A percentile compares a stretch with the other conserved stretches of the same genome.
Conservation (phyloP, 2,113 vertebrate genomes). For the Hyperoodon ampullatus region DNA sequence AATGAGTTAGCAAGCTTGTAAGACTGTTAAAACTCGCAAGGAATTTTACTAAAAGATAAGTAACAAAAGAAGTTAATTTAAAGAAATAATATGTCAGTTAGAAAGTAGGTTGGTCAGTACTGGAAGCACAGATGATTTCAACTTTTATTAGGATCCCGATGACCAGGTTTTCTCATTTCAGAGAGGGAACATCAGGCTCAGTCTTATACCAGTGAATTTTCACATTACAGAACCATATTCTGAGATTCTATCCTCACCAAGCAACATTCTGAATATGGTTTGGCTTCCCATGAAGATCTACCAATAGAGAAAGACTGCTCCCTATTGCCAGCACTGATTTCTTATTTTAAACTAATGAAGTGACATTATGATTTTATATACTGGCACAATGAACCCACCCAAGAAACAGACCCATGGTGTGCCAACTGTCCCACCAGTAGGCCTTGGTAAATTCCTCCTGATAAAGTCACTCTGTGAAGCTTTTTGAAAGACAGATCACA, state of each 20-base stretch:
- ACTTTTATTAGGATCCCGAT: neutral
- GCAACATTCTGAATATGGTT: neutral
- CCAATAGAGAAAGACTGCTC: neutral
- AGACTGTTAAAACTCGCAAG: neutral
- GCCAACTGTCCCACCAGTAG: neutral
- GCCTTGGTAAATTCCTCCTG: neutral
- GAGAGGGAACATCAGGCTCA: neutral
- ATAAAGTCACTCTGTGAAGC: neutral
- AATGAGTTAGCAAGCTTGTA: neutral
- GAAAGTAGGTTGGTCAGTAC: neutral
- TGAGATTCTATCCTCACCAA: neutral
- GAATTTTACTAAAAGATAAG: slow-evolving; percentile 4
- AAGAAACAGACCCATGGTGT: neutral
- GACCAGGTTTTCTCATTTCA: neutral
- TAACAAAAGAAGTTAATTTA: neutral
- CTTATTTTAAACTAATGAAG: slow-evolving; percentile 35
- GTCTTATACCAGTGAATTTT: neutral
- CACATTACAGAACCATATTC: neutral
- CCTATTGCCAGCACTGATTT: neutral
- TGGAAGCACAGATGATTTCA: neutral
- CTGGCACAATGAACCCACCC: neutral
- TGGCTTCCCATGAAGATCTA: neutral
- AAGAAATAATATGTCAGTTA: neutral
- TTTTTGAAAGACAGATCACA: neutral
- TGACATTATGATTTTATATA: neutral